phyloP scores from a whole-genome alignment of 2,113 vertebrate genomes.

The Polypterus senegalus region DNA sequence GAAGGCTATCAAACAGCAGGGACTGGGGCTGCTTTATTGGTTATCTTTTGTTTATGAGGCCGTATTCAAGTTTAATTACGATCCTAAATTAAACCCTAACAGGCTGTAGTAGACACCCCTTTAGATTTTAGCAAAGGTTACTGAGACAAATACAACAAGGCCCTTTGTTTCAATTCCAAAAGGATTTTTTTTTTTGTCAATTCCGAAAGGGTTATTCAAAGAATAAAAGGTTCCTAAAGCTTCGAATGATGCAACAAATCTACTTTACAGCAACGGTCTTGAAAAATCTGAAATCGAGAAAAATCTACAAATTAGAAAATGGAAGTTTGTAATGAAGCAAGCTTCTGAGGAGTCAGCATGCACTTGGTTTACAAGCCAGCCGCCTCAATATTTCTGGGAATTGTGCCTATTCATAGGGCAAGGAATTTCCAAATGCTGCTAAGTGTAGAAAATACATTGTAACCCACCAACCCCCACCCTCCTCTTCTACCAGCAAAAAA shows the following conservation, averaged over 20 bases:
- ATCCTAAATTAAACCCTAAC: conserved; percentile 99
- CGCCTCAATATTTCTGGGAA: conserved; percentile 72
- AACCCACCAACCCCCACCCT: too few relatives aligned
- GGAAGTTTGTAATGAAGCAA: neutral
- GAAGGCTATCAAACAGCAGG: conserved; percentile 94
- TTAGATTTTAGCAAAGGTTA: conserved; percentile 40
- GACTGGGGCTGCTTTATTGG: conserved; percentile 85
- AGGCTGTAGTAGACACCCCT: conserved; percentile 83
- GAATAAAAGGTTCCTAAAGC: too few relatives aligned
- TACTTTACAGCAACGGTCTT: too few relatives aligned
- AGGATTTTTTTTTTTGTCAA: too few relatives aligned
- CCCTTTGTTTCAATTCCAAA: conserved; percentile 1
- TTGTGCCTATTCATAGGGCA: conserved; percentile 70
- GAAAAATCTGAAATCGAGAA: too few relatives aligned
- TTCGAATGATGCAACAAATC: too few relatives aligned
- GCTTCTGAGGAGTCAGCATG: conserved; percentile 50
- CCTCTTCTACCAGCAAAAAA: conserved; percentile 42
- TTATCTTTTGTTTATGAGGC: conserved; percentile 99
- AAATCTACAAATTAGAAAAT: neutral
- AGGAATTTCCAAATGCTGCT: conserved; percentile 70
- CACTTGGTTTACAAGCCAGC: conserved; percentile 61
- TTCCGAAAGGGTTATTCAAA: too few relatives aligned
- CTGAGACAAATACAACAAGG: conserved; percentile 30
- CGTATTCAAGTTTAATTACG: conserved; percentile 98
- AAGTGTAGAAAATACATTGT: conserved; percentile 69